Conservation (phyloP, 2,113 vertebrate genomes). For the Vulpes ferrilata region DNA sequence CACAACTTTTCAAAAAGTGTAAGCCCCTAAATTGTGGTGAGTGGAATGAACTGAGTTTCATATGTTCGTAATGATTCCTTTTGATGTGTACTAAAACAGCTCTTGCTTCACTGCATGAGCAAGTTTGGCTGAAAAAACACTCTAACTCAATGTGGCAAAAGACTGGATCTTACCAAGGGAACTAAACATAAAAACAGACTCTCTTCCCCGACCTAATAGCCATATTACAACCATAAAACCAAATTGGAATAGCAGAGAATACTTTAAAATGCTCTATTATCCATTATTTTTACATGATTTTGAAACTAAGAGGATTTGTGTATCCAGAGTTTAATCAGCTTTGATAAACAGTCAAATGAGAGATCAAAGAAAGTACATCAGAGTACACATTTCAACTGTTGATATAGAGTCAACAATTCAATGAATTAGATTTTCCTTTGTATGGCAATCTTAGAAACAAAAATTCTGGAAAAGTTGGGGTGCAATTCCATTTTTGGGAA, state of each 20-base stretch:
- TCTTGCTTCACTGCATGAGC: neutral
- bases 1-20: neutral
- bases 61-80: neutral
- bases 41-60: neutral
- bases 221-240: neutral
- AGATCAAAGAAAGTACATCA: conserved; percentile 48
- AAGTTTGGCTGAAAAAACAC: neutral
- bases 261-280: neutral
- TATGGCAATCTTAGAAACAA: neutral
- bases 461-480: neutral
- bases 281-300: conserved; percentile 17
- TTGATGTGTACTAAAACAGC: conserved; percentile 30
- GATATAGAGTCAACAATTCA: neutral
- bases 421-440: conserved; percentile 3
- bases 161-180: conserved; percentile 2
- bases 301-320: conserved; percentile 23
- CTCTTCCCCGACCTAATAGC: neutral
- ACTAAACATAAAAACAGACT: conserved; percentile 51
- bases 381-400: neutral
- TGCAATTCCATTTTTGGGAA: neutral
- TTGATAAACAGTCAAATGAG: conserved; percentile 47
- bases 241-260: neutral
- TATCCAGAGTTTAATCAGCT: conserved; percentile 47
- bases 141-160: conserved; percentile 53
- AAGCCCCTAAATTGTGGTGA: neutral